Evolutionary conservation across 2,113 vertebrate genomes (phyloP).

Genomic region (Pelvicachromis taeniatus): DNA sequence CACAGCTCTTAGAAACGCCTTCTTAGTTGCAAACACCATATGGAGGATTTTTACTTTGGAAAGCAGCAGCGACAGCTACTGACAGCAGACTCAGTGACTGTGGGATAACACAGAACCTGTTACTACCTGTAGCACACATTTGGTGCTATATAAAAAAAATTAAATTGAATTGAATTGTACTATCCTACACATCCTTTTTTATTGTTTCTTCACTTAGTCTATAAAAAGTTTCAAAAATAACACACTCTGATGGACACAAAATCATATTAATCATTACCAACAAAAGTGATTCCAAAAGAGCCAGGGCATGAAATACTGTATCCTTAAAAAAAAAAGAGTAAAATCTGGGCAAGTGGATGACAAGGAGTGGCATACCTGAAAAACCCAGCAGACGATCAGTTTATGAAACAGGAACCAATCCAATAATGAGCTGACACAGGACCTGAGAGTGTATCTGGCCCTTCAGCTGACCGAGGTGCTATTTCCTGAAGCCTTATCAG

Average conservation of each 20-base stretch:
- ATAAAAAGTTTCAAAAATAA: background rate
- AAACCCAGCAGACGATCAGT: background rate
- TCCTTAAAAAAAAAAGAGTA: background rate
- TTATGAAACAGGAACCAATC: background rate
- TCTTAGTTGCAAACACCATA: background rate
- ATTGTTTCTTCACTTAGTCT: background rate
- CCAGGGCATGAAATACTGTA: background rate
- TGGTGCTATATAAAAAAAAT: too few species aligned
- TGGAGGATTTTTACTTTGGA: background rate
- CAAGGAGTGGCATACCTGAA: background rate
- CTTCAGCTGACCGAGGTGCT: background rate
- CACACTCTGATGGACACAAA: background rate
- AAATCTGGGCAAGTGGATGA: background rate
- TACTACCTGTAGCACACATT: too few species aligned
- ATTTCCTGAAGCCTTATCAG: background rate
- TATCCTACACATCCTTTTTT: background rate
- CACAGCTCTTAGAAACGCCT: too few species aligned
- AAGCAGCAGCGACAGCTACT: background rate
- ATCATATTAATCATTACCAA: background rate
- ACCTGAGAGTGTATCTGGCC: background rate
- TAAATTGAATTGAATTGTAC: too few species aligned
- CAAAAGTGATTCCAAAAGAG: background rate
- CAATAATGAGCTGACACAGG: background rate
- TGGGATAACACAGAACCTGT: background rate
- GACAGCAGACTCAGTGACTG: background rate